phyloP scores from a whole-genome alignment of 2,888 invertebrate genomes.

The Hypena proboscidalis region DNA sequence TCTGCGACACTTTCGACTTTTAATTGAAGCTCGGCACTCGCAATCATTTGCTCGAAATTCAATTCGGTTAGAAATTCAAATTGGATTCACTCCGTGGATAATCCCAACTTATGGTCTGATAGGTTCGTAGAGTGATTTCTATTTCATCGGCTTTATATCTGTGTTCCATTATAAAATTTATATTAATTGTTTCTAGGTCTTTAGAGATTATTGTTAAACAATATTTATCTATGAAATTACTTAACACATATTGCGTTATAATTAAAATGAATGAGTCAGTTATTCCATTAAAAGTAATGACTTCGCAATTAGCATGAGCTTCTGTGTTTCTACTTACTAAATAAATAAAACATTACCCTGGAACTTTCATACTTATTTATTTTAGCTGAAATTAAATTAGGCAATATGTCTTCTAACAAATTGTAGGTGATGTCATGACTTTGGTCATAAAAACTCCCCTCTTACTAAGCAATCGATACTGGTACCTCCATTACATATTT shows the following conservation, averaged over 20 bases:
- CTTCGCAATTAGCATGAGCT: not conserved
- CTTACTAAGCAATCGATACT: constrained; percentile 66
- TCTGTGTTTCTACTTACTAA: constrained; percentile 11
- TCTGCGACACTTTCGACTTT: constrained; percentile 30
- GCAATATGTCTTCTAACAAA: constrained; percentile 29
- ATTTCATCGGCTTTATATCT: constrained; percentile 3
- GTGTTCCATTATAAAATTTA: not conserved
- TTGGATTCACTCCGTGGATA: constrained; percentile 47
- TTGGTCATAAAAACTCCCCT: constrained; percentile 65
- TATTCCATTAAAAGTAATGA: constrained; percentile 5
- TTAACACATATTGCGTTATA: not conserved
- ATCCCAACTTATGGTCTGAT: constrained; percentile 37
- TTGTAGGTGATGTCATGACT: constrained; percentile 66
- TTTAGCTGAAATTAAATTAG: too few species aligned
- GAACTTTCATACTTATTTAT: constrained; percentile 13
- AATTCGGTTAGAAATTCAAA: constrained; percentile 51
- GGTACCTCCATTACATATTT: constrained; percentile 74
- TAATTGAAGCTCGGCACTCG: constrained; percentile 33
- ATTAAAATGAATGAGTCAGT: not conserved
- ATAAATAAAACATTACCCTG: constrained; percentile 6
- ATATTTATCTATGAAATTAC: not conserved
- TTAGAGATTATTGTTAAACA: not conserved
- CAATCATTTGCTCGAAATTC: constrained; percentile 42
- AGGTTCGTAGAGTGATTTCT: constrained; percentile 15
- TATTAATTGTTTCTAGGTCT: too few species aligned